Base-by-base conservation (phyloP, 2,888 invertebrate genomes). In the Abrostola triplasia region DNA sequence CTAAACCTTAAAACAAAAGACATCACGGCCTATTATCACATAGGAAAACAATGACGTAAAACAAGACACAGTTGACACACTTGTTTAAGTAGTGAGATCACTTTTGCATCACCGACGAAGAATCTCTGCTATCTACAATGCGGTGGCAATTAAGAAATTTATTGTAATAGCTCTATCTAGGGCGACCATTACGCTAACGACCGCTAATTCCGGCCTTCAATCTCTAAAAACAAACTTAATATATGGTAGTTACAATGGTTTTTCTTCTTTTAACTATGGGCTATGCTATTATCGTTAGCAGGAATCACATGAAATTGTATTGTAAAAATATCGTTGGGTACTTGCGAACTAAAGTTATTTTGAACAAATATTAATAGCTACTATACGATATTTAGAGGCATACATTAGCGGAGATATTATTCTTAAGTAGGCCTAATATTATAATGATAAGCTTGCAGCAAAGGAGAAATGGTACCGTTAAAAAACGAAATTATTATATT, bases 111-210 rank as follows among this genome's bases (percentile, higher is more conserved):
- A 92, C 81, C 86, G 86, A 83, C 83, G 75, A 89, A 84, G 91
- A 93, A 93, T 93, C 90, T 91, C 90, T 75, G 86, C 87, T 72
- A 81, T 86, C 83, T 80, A 86, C 87, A 87, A 85, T 84, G 77
- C 77, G 66, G 69, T 66, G 84, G 87, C 92, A 92, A 93, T 93
- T 93, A 94, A 92, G 90, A 91, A 91, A 93, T 93, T 91, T 91
- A 91, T 91, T 89, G 86, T 90, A 87, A 90, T 87, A 85, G 86
- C 87, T 85, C 80, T 88, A 91, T 91, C 88, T 91, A 88, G 93
- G 87, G 80, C 91, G 82, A 67, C 88, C 88, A 91, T 93, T 92
- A 90, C 81, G 71, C 86, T 92, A 92, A 92, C 90, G 90, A 90
- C 83, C 80, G 74, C 86, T 92, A 90, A 91, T 92, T 91, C 84